phyloP scores from a whole-genome alignment of 2,797 vertebrate genomes.

The Lithobates pipiens region DNA sequence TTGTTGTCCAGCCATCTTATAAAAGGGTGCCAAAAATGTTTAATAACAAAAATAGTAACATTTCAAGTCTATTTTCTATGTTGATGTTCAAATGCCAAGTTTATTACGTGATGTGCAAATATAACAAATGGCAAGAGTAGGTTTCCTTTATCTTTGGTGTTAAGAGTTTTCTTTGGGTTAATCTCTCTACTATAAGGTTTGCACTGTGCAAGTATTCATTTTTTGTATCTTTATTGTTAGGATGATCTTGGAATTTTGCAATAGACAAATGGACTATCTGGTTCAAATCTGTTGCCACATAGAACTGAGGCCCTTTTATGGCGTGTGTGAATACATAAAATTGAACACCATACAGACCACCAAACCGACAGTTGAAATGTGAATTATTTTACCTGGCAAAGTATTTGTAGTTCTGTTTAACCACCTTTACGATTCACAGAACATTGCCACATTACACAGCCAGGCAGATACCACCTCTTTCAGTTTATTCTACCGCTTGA shows the following conservation, averaged over 20 bases:
- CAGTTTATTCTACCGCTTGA: no score
- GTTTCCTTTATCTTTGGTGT: slow-evolving; percentile 46
- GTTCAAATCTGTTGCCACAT: background rate
- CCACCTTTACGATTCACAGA: no score
- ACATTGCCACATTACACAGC: no score
- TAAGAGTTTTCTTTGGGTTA: slow-evolving; percentile 41
- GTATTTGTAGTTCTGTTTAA: no score
- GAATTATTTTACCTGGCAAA: no score
- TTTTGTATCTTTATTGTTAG: background rate
- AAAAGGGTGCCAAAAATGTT: slow-evolving; percentile 26
- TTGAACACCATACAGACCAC: no score
- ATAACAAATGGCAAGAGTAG: background rate
- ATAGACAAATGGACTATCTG: no score
- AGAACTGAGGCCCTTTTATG: background rate
- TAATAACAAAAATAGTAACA: background rate
- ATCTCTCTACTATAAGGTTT: slow-evolving; percentile 14
- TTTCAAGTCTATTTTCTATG: slow-evolving; percentile 5
- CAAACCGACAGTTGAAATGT: no score
- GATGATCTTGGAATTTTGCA: no score
- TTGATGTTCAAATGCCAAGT: background rate
- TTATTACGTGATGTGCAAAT: background rate
- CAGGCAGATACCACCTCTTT: no score
- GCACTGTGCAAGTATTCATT: slow-evolving; percentile 17
- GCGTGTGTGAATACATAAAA: background rate
- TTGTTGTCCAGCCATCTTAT: slow-evolving; percentile 31